Percentiles rank a stretch among this genome's conserved stretches.
Conservation (phyloP, 2,888 invertebrate species). For the Lasioglossum villosulum region DNA sequence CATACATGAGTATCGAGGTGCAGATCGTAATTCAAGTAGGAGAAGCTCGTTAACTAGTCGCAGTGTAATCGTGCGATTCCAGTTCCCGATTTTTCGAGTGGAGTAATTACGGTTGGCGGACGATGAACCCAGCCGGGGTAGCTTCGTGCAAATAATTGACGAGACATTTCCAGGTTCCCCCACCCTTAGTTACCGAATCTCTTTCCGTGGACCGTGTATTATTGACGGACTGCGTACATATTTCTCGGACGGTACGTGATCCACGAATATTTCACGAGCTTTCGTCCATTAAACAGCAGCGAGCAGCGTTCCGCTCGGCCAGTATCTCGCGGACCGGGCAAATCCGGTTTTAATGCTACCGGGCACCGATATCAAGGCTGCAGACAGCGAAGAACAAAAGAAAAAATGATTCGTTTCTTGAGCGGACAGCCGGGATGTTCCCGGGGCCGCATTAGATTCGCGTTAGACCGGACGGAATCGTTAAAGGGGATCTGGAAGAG, state of each 20-base stretch:
- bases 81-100: conserved; percentile 19
- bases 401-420: conserved; percentile 16
- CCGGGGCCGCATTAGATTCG: conserved; percentile 65
- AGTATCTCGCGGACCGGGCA: conserved; percentile 19
- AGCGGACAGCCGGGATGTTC: conserved; percentile 4
- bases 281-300: conserved; percentile 39
- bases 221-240: conserved; percentile 6
- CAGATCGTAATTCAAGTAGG: conserved; percentile 4
- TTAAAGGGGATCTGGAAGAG: conserved; percentile 22
- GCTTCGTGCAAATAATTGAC: background rate
- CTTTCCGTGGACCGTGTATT: conserved; percentile 28
- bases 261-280: conserved; percentile 47
- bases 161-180: conserved; percentile 8
- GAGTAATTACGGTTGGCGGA: background rate
- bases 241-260: conserved; percentile 40
- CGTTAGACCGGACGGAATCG: conserved; percentile 62
- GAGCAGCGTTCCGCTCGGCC: conserved; percentile 2
- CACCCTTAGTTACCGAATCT: conserved; percentile 23
- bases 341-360: conserved; percentile 52
- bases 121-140: conserved; percentile 16
- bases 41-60: conserved; percentile 24
- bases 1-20: background rate
- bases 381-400: background rate
- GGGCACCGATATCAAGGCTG: conserved; percentile 1
- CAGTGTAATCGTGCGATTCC: conserved; percentile 16